Evolutionary conservation across 2,888 invertebrate genomes (phyloP).

Genomic region (Gymnocheta viridis): DNA sequence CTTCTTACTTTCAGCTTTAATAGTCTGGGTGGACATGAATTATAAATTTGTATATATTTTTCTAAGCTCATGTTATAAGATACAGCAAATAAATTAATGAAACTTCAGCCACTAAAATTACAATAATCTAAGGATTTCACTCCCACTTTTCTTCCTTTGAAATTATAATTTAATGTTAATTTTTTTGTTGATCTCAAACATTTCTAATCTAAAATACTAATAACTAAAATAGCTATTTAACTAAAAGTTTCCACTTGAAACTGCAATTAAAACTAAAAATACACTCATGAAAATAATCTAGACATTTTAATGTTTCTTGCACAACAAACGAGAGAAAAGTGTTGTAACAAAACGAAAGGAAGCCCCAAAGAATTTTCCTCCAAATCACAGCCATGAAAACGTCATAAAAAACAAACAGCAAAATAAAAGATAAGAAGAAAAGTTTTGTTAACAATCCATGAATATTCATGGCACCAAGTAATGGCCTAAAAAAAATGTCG

Average conservation of each 20-base stretch:
- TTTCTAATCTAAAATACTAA: neutral
- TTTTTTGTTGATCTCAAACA: no score
- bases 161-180: no score
- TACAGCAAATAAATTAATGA: no score
- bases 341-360: neutral
- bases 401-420: slow-evolving; percentile 41
- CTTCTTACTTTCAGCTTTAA: no score
- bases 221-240: neutral
- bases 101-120: no score
- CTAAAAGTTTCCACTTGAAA: slow-evolving; percentile 17
- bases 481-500: slow-evolving; percentile 36
- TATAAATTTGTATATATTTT: no score
- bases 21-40: no score
- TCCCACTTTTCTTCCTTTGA: no score
- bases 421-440: slow-evolving; percentile 67
- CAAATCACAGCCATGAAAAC: slow-evolving; percentile 35
- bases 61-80: no score
- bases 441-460: slow-evolving; percentile 68
- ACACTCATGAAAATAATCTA: slow-evolving; percentile 28
- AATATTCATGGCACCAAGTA: slow-evolving; percentile 66
- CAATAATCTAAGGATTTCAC: no score
- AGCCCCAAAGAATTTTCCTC: neutral
- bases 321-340: neutral
- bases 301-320: slow-evolving; percentile 47
- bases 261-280: slow-evolving; percentile 36